Evolutionary conservation across 1,140 invertebrate genomes (phyloP), one percentile per base, ranked within the genome.

Genomic region (Sitobion miscanthi): DNA sequence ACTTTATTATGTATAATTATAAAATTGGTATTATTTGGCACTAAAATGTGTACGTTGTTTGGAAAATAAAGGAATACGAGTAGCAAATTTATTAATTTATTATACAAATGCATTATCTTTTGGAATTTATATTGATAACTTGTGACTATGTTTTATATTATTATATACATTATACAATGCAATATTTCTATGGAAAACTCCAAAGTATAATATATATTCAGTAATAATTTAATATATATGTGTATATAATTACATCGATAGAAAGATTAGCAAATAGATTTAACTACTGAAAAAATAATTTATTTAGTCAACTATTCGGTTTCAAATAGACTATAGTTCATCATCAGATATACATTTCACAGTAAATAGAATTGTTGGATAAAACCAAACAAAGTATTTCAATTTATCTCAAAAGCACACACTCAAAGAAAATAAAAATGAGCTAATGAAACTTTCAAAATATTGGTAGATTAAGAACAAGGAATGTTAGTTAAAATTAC

Each of bases 401-500:
- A 21, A 54, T 90, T 62, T 90, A 25, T 38, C 62, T 25, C 42
- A 62, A 30, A 90, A n/a, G 57, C 89, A 62, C 38, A 90, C 25
- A 45, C 89, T 45, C 8, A 42, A 38, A 57, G 23, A 42, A 89
- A 90, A 42, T 9, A 38, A 57, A 88, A 52, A 88, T 38, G n/a
- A 69, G 25, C 57, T 45, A 45, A 45, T 90, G 89, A 62, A 62
- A 90, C 54, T 90, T 45, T 69, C 25, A 90, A 90, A 62, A 62
- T 35, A 45, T 69, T 90, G 25, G 21, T 92, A 91, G 45, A 91
- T 42, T 23, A 86, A 52, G 14, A 7, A 93, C 47, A 93, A 93
- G 91, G 91, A 93, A 93, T 93, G 49, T 93, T 93, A 30, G 69
- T 42, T 54, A 57, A 52, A 77, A 77, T 77, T n/a, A 77, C 62